These are phyloP conservation scores for Netelia inedita DNA, from an alignment of 2,888 invertebrate species.

Conservation along the genomic window DNA sequence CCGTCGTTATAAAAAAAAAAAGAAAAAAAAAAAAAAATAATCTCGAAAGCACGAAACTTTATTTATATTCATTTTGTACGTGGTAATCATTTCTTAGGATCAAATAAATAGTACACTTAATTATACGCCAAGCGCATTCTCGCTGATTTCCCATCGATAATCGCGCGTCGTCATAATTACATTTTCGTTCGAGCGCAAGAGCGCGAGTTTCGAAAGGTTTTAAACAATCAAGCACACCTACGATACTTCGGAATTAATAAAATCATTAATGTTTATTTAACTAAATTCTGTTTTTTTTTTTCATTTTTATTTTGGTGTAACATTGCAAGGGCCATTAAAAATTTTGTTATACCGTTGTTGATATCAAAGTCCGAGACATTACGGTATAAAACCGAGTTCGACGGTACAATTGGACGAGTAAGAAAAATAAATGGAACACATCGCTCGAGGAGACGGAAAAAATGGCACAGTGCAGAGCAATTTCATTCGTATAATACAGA, in stretches of 20 bases:
- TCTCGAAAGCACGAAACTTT: constrained; percentile 80
- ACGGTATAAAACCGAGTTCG: background rate
- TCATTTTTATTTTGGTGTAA: constrained; percentile 34
- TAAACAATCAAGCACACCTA: background rate
- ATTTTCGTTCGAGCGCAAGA: background rate
- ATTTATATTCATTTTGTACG: constrained; percentile 85
- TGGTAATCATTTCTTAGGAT: constrained; percentile 80
- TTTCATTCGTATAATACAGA: constrained; percentile 27
- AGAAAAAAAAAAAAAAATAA: constrained; percentile 17
- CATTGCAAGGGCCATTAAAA: constrained; percentile 25
- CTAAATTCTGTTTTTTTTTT: constrained; percentile 36
- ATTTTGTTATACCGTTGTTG: constrained; percentile 10
- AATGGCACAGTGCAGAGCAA: constrained; percentile 32
- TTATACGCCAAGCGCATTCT: constrained; percentile 26
- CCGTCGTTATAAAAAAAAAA: constrained; percentile 13
- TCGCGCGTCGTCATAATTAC: background rate
- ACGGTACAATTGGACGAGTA: background rate
- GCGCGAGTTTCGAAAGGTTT: background rate
- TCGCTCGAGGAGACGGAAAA: constrained; percentile 11
- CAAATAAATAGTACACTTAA: constrained; percentile 75
- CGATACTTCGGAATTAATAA: constrained; percentile 21
- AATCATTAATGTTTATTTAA: constrained; percentile 62
- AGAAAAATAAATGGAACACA: background rate
- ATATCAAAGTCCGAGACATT: background rate
- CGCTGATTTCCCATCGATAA: background rate